Evolutionary conservation across 2,797 vertebrate genomes (phyloP), one percentile per base, ranked within the genome.

Genomic region (Sardinella longiceps): DNA sequence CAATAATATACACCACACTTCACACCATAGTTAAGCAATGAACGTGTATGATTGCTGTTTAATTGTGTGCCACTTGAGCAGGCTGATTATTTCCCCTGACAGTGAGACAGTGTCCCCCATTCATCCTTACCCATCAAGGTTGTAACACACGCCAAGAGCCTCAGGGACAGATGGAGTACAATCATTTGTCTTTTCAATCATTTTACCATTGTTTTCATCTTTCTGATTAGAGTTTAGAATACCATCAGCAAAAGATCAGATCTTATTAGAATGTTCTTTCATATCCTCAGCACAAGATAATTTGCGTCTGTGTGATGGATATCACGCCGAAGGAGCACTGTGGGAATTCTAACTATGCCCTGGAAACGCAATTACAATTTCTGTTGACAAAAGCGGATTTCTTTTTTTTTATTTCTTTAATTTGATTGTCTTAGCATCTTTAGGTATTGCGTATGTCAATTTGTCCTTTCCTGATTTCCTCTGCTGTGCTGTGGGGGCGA

Each of bases 131-230:
- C n/a, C 4, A 77, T 43, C 6, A 5, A 77, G 37, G 33, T 39
- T 77, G 37, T 77, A 6, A 20, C 11, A 77, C 33, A 77, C 18
- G 3, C 66, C 37, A 2, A 7, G 39, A 33, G 15, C 70, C 37
- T 39, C 18, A 23, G 70, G 70, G 33, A 43, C 37, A 39, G 33
- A 77, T 77, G 37, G 37, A 77, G 70, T 39, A 23, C 70, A 77
- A 23, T n/a, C 33, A 43, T 77, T 25, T 28, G 50, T 80, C 46
- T 80, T 91, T 23, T 87, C 70, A 85, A 23, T 51, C 43, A 0
- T 1, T 48, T 37, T 39, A 25, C n/a, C 12, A 23, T 80, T 10
- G 10, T 48, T 11, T 25, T 43, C 81, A 84, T 70, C 58, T 85
- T 20, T 50, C 6, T 37, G 70, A n/a, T 58, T 51, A 28, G n/a